Conservation (phyloP, 2,797 vertebrate genomes). For the Momotus momota region DNA sequence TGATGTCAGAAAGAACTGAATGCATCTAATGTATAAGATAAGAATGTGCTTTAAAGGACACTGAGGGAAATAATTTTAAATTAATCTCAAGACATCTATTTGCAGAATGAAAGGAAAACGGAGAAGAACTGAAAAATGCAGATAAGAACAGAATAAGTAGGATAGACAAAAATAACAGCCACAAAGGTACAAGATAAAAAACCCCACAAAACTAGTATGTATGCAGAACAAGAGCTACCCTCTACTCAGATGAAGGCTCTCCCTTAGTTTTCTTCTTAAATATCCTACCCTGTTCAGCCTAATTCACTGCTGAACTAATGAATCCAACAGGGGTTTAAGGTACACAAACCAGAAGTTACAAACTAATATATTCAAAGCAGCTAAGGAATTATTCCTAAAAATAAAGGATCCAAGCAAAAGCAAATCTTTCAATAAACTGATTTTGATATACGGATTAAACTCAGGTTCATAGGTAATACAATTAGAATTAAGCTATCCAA, state of each 20-base stretch:
- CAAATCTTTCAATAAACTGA: background rate
- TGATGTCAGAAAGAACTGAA: conserved; percentile 49
- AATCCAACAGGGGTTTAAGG: background rate
- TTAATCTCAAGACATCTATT: background rate
- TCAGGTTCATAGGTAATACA: background rate
- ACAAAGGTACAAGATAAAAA: background rate
- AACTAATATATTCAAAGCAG: background rate
- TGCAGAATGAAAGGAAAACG: background rate
- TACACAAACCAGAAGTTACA: background rate
- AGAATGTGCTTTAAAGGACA: background rate
- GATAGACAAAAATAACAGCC: background rate
- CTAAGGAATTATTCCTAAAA: background rate
- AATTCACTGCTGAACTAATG: background rate
- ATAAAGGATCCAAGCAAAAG: background rate
- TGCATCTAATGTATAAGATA: background rate
- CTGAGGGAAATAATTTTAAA: conserved; percentile 15
- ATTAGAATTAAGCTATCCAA: background rate
- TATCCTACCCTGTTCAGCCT: background rate
- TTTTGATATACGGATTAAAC: background rate
- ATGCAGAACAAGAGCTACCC: background rate
- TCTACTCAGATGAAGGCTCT: background rate
- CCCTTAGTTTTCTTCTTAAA: background rate
- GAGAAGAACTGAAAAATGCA: background rate
- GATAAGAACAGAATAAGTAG: background rate
- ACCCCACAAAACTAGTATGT: background rate